These are phyloP conservation scores for Polypedilum pembai DNA, from an alignment of 1,140 invertebrate genomes.

Conservation along the genomic window DNA sequence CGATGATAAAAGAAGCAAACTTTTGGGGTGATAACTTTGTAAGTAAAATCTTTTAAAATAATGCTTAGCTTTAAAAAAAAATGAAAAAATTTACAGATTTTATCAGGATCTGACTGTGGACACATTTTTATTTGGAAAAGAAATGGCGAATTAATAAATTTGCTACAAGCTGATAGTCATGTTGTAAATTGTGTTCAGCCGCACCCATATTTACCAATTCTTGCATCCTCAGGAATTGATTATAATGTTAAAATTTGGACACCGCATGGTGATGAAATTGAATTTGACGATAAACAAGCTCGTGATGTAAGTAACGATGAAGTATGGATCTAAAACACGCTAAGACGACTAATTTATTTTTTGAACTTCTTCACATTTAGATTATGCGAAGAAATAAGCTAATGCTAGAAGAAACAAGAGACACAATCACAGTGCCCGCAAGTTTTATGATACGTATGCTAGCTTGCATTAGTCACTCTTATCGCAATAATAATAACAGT, in stretches of 20 bases:
- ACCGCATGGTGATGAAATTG: conserved; percentile 52
- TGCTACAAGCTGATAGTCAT: conserved; percentile 75
- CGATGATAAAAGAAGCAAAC: conserved; percentile 83
- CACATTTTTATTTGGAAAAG: conserved; percentile 67
- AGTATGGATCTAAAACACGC: conserved; percentile 8
- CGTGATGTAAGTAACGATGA: conserved; percentile 53
- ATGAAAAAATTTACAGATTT: neutral
- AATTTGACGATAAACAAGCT: conserved; percentile 60
- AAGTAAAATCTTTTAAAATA: conserved; percentile 33
- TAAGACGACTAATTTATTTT: conserved; percentile 28
- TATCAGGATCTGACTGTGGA: conserved; percentile 82
- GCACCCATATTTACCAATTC: conserved; percentile 69
- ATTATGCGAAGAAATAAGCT: conserved; percentile 73
- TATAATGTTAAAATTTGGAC: conserved; percentile 85
- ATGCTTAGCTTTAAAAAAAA: neutral
- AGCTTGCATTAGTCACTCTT: conserved; percentile 58
- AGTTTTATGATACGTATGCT: conserved; percentile 83
- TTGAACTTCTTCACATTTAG: conserved; percentile 47
- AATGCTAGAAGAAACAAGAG: conserved; percentile 81
- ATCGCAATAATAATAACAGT: conserved; percentile 15
- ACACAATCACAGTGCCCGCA: conserved; percentile 83
- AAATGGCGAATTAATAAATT: conserved; percentile 60
- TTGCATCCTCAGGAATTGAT: conserved; percentile 84
- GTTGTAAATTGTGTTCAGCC: conserved; percentile 84
- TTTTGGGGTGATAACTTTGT: conserved; percentile 81